Percentiles rank a stretch among this genome's conserved stretches.
These are phyloP conservation scores for Cepaea nemoralis DNA, from an alignment of 1,140 invertebrate genomes.

Conservation along the genomic window DNA sequence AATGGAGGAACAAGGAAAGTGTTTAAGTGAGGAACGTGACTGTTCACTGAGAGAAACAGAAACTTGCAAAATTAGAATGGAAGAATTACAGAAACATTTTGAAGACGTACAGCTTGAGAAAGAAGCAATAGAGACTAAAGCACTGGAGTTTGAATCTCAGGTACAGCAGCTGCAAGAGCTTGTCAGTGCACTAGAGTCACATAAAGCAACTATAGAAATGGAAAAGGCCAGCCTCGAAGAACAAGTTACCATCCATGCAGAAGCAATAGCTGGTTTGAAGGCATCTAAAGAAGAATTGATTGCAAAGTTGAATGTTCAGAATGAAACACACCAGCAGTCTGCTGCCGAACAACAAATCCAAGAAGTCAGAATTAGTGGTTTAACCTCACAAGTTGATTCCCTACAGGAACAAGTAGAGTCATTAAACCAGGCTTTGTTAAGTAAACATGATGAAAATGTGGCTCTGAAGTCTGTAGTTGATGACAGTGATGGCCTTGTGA, in stretches of 20 bases:
- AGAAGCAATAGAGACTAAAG: conserved; percentile 22
- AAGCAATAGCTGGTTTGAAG: conserved; percentile 47
- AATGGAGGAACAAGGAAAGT: conserved; percentile 12
- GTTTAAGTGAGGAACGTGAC: background rate
- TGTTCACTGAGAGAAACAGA: background rate
- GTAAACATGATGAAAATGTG: conserved; percentile 53
- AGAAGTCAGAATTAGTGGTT: conserved; percentile 42
- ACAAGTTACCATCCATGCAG: conserved; percentile 53
- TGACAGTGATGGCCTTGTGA: conserved; percentile 43
- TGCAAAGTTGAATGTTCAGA: conserved; percentile 49
- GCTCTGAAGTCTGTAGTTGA: conserved; percentile 48
- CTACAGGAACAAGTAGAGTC: conserved; percentile 36
- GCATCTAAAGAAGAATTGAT: conserved; percentile 54
- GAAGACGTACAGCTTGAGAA: conserved; percentile 6
- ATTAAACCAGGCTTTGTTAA: conserved; percentile 43
- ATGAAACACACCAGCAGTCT: conserved; percentile 48
- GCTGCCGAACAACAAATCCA: conserved; percentile 49
- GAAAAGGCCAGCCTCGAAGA: conserved; percentile 54
- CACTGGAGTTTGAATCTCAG: conserved; percentile 37
- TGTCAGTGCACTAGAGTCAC: conserved; percentile 35
- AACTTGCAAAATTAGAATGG: conserved; percentile 30
- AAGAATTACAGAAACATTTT: conserved; percentile 38
- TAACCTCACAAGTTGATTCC: conserved; percentile 10
- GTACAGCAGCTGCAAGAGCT: conserved; percentile 44
- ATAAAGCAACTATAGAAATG: conserved; percentile 41